A percentile compares a stretch with the other conserved stretches of the same genome.
phyloP scores from a whole-genome alignment of 1,140 invertebrate genomes.

The Stegodyphus dumicola region DNA sequence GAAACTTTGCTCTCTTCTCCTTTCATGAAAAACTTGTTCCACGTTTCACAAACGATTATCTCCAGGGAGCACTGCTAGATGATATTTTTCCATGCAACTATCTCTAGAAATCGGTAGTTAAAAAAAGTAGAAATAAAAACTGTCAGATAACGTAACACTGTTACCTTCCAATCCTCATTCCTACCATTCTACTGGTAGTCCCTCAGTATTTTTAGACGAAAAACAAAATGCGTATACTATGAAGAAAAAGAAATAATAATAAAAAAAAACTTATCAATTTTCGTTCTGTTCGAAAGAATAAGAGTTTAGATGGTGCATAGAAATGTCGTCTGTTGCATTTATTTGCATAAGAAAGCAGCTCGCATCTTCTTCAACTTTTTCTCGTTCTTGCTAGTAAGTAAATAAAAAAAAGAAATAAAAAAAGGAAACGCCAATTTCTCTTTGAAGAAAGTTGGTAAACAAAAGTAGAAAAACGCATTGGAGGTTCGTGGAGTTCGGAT shows the following conservation, averaged over 20 bases:
- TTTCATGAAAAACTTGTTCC: no score
- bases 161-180: no score
- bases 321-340: slow-evolving; percentile 52
- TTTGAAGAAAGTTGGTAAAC: slow-evolving; percentile 58
- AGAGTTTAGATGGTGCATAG: slow-evolving; percentile 58
- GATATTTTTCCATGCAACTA: no score
- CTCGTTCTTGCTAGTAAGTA: background rate
- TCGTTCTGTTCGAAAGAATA: slow-evolving; percentile 51
- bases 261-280: slow-evolving; percentile 58
- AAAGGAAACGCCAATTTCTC: slow-evolving; percentile 49
- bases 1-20: no score
- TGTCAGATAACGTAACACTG: no score
- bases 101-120: no score
- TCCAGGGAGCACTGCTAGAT: no score
- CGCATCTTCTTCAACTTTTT: slow-evolving; percentile 22
- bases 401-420: background rate
- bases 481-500: slow-evolving; percentile 49
- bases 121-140: no score
- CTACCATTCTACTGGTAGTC: no score
- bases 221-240: background rate
- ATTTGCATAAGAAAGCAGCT: slow-evolving; percentile 58
- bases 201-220: slow-evolving; percentile 33
- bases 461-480: slow-evolving; percentile 39
- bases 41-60: no score
- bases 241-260: slow-evolving; percentile 2